Conservation (phyloP, 35 echinoderm and acorn worm genomes). For the Ptychodera flava region DNA sequence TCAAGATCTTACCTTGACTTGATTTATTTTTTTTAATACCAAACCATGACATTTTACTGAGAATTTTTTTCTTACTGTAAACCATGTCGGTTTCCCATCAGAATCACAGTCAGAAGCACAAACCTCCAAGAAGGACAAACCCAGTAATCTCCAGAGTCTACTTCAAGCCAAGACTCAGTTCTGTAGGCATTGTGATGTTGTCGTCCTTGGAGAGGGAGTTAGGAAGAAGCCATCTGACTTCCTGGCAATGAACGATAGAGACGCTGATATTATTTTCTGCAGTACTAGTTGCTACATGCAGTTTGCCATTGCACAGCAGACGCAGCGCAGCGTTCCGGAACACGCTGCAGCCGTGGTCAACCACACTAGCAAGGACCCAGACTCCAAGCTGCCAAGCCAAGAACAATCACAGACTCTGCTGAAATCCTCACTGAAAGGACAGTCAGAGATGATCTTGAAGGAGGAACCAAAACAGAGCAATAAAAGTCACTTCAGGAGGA, state of each 20-base stretch:
- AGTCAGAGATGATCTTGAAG: neutral
- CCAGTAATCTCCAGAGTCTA: neutral
- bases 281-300: conserved; percentile 97
- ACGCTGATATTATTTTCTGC: conserved; percentile 74
- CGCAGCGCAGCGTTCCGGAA: conserved; percentile 23
- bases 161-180: conserved; percentile 24
- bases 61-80: too few relatives aligned
- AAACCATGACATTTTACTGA: too few relatives aligned
- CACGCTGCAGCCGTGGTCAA: conserved; percentile 51
- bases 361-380: conserved; percentile 38
- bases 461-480: neutral
- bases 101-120: too few relatives aligned
- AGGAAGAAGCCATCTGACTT: conserved; percentile 28
- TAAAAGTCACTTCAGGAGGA: conserved; percentile 7
- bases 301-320: conserved; percentile 71
- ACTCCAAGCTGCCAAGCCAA: neutral
- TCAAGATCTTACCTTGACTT: too few relatives aligned
- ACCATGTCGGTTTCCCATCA: too few relatives aligned
- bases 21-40: too few relatives aligned
- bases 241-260: conserved; percentile 22
- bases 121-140: neutral
- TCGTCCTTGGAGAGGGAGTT: conserved; percentile 76
- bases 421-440: neutral
- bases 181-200: conserved; percentile 96
- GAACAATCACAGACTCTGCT: neutral